Conservation (phyloP, 2,113 vertebrate species). For the Embiotoca jacksoni region DNA sequence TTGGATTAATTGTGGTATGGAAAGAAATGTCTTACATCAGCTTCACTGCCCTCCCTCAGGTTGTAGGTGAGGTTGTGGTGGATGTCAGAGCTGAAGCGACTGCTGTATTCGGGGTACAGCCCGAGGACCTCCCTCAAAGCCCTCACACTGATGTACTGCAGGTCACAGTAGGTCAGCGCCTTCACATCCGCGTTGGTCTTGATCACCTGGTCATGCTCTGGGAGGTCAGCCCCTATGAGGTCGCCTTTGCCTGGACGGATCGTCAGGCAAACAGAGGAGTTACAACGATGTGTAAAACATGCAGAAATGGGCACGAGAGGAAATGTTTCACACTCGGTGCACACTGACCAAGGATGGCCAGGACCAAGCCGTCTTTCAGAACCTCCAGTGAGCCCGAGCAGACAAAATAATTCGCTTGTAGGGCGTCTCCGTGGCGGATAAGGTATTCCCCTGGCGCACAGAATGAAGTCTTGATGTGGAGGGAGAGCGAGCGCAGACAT, state of each 20-base stretch:
- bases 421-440: conserved; percentile 92
- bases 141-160: conserved; percentile 91
- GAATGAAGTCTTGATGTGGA: conserved; percentile 97
- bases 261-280: neutral
- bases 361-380: conserved; percentile 91
- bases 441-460: conserved; percentile 96
- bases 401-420: conserved; percentile 95
- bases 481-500: conserved; percentile 93
- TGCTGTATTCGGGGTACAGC: conserved; percentile 93
- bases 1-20: neutral
- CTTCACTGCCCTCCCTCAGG: conserved; percentile 89
- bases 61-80: conserved; percentile 97
- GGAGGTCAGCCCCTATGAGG: conserved; percentile 93
- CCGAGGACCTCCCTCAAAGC: conserved; percentile 93
- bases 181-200: conserved; percentile 96
- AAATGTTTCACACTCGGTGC: neutral
- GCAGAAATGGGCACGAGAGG: neutral
- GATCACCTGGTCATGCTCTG: conserved; percentile 88
- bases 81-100: conserved; percentile 90
- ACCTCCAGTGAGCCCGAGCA: conserved; percentile 97
- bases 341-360: conserved; percentile 94
- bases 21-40: conserved; percentile 82
- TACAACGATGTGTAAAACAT: neutral
- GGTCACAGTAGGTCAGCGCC: conserved; percentile 95
- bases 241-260: conserved; percentile 92